Evolutionary conservation across 2,888 invertebrate species (phyloP), one percentile per base, ranked within the genome.

Genomic region (Eristalinus sepulchralis): DNA sequence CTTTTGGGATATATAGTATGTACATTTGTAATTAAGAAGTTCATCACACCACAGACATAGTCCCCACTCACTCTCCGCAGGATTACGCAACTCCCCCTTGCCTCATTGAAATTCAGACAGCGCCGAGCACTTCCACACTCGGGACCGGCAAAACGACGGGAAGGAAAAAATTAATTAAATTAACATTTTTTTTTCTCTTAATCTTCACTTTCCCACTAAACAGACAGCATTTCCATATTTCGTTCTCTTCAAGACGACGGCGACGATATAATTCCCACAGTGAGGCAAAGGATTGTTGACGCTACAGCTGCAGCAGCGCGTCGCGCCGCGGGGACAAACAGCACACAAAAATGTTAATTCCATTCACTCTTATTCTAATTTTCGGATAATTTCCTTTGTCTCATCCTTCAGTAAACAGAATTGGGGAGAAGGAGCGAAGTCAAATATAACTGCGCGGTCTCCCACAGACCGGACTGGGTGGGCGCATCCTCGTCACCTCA

Each of bases 361-460:
- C 82, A 55, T 75, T 82, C 82, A 66, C 33, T 86, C 70, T 82
- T 78, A 86, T 86, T 86, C 70, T 82, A 86, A 82, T 86, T 86
- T 71, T 64, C 27, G 77, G 81, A 86, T 82, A 86, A 86, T 86
- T 86, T 86, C 72, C 85, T 77, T 77, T 82, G 78, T 86, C 77
- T 73, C 78, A 68, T 66, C 70, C 60, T 59, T 68, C 24, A 39
- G 39, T 70, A 78, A 82, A 64, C 77, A 82, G 73, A 75, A 59
- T 72, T 53, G 1, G 22, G 47, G 39, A 85, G 68, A 72, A 33
- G 27, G 34, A 39, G 59, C 17, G 70, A 55, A 57, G 34, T 17
- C 33, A 66, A 66, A 36, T 2, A 60, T 82, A 78, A 70, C 47
- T 70, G 78, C 34, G 70, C 34, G 70, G 85, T 86, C 66, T 71